Base-by-base conservation (phyloP, 2,888 invertebrate genomes). In the Heliconius sara region DNA sequence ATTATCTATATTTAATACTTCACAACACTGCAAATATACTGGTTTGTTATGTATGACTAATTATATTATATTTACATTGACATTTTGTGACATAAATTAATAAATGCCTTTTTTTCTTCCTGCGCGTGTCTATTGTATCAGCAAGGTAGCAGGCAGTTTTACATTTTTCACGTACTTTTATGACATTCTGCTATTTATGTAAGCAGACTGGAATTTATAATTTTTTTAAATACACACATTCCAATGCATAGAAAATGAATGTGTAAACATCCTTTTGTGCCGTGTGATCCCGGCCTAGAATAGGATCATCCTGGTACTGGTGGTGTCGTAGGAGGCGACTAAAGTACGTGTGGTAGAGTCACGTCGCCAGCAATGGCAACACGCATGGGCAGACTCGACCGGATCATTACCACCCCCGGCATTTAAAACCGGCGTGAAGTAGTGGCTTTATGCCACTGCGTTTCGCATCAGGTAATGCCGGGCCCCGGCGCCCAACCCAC, bases 21-120 rank as follows among this genome's bases (percentile, higher is more conserved):
- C 65, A 80, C 70, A 57, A 47, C 68, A 19, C 52, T 13, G 57
- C n/a, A 73, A 73, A 73, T 22, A 43, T 22, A 30, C 22, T 39
- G 22, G 39, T 39, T 39, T 68, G 22, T n/a, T 68, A 25, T 68
- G 68, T 68, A n/a, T 68, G n/a, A 25, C 43, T 68, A 39, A 39
- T n/a, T n/a, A 43, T 68, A 68, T 52, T 52, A 22, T 68, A 65
- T 65, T 65, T 65, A 65, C 13, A 27, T 65, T 65, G 27, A 65
- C 6, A 27, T 65, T 65, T 25, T 12, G 63, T 63, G 25, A 65
- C 63, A 60, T n/a, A 60, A 63, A 25, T 63, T 5, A 27, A 65
- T 27, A 65, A 27, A 60, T 60, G 10, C 60, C 10, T n/a, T 60
- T n/a, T n/a, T 60, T 60, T 60, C 3, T 22, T 60, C 10, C 60